Percentiles rank a stretch among this genome's conserved stretches.
These are phyloP conservation scores for Paguma larvata DNA, from an alignment of 2,797 vertebrate species.

Conservation along the genomic window DNA sequence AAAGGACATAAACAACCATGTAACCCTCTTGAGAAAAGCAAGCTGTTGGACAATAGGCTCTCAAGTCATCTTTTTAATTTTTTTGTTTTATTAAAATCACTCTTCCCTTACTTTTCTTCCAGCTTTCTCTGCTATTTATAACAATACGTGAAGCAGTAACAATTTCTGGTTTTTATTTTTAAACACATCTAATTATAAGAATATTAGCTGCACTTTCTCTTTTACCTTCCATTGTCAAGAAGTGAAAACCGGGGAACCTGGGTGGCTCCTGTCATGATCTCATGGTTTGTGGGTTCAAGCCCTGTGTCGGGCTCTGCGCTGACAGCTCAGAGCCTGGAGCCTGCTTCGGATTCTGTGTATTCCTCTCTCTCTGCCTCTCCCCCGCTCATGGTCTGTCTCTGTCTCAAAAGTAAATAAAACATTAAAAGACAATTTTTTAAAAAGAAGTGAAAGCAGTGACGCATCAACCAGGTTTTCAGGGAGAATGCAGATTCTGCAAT, in stretches of 20 bases:
- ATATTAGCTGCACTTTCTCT: slow-evolving; percentile 12
- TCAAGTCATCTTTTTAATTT: not conserved
- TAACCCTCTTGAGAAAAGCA: not conserved
- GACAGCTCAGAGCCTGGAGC: no score
- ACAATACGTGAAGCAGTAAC: not conserved
- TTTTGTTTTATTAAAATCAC: not conserved
- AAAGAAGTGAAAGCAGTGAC: not conserved
- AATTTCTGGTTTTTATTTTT: slow-evolving; percentile 48
- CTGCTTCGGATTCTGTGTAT: no score
- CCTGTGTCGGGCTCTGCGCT: no score
- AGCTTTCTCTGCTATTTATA: not conserved
- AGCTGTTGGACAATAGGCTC: not conserved
- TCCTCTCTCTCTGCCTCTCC: no score
- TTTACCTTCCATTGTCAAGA: not conserved
- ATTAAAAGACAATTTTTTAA: no score
- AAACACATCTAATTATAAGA: not conserved
- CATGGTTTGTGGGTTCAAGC: no score
- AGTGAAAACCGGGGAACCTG: not conserved
- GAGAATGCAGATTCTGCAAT: not conserved
- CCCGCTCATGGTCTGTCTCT: no score
- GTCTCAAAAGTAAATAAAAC: no score
- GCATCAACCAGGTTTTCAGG: not conserved
- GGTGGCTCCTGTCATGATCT: no score
- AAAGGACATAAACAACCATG: not conserved
- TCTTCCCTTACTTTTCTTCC: not conserved